Evolutionary conservation across 92 coral and sea anemone species (phyloP).

Genomic region (Meandrina meandrites): DNA sequence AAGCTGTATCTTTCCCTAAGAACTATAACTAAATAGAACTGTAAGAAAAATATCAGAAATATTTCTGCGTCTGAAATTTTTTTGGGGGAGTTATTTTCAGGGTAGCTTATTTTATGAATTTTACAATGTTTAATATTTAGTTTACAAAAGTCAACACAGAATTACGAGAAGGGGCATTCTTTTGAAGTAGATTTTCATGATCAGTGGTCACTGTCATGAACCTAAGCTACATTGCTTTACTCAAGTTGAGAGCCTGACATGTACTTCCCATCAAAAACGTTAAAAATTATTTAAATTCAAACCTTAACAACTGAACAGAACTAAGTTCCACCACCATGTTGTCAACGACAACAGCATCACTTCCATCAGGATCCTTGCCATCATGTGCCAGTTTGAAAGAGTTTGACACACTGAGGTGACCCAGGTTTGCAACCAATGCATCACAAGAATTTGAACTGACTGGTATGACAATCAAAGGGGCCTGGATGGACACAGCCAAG

Average conservation of each 20-base stretch:
- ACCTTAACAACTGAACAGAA: constrained; percentile 91
- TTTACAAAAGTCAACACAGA: neutral
- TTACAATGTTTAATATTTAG: neutral
- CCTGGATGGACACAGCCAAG: constrained; percentile 86
- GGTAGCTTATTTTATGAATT: no score
- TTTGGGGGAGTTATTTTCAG: no score
- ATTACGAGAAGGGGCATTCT: neutral
- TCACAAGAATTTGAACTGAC: constrained; percentile 80
- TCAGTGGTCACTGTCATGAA: neutral
- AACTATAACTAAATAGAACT: no score
- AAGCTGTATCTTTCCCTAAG: no score
- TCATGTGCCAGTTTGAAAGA: constrained; percentile 68
- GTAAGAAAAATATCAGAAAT: no score
- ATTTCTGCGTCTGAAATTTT: no score
- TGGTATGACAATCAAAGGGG: constrained; percentile 89
- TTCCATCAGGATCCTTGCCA: constrained; percentile 67
- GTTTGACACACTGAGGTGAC: constrained; percentile 82
- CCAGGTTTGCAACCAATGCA: constrained; percentile 89
- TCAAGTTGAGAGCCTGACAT: neutral
- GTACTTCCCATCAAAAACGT: neutral
- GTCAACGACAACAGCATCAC: constrained; percentile 87
- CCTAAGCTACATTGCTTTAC: neutral
- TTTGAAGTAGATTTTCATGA: neutral
- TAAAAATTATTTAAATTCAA: neutral
- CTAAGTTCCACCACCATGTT: constrained; percentile 86